Base-by-base conservation (phyloP, 2,888 invertebrate species). In the Malacosoma neustria region DNA sequence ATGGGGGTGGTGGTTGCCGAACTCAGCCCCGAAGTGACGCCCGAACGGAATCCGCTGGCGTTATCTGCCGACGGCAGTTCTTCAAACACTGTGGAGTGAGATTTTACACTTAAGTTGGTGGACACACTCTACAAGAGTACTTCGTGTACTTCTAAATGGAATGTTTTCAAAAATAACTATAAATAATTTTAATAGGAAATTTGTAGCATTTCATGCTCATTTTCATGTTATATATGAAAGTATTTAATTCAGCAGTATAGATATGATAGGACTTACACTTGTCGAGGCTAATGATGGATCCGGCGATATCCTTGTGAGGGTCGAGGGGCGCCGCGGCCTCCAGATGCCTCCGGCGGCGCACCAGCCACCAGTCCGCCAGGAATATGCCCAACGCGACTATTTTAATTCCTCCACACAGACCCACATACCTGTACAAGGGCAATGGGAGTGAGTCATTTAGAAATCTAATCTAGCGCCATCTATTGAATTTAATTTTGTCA, bases 331-430 rank as follows among this genome's bases (percentile, higher is more conserved):
- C 75, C 46, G 85, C 77, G 29, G 87, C 87, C 54, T 90, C 89
- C 37, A 89, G 77, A 44, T 90, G 88, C 47, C 88, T 88, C 53
- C 93, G 90, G 51, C 92, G 88, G 35, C 93, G 87, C 35, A 97
- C 95, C 34, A 96, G 82, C 92, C 95, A 94, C 95, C 95, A 97
- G 69, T 96, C 96, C 15, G 93, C 89, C 51, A 93, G 77, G 76
- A 97, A 97, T 60, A 97, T 91, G 5, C 92, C 92, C 39, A 95
- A 77, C 1, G 96, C 96, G 32, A 96, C 86, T 38, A 96, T 91
- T 80, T 97, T 97, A 37, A 97, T 93, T 4, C 93, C 93, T 35
- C 95, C 93, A 66, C 96, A 96, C 6, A 96, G 88, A 13, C 97
- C 97, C 35, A 96, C 95, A 65, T 95, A 96, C 71, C 95, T 93